Evolutionary conservation across 2,113 vertebrate genomes (phyloP).

Genomic region (Sceloporus undulatus): DNA sequence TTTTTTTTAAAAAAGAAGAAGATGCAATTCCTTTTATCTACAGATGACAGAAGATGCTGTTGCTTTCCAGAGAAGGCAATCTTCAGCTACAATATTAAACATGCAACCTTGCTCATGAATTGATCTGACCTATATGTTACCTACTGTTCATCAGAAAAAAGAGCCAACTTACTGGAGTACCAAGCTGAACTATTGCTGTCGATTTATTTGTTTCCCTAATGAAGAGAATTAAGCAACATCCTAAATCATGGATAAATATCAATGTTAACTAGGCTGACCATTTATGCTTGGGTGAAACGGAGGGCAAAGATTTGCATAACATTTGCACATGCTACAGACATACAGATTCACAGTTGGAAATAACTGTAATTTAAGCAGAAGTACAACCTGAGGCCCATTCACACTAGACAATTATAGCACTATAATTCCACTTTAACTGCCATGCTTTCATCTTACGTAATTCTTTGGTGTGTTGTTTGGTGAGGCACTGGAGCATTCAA

Average conservation of each 20-base stretch:
- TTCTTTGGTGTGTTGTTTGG: too few relatives aligned
- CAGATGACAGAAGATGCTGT: background rate
- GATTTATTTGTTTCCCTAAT: background rate
- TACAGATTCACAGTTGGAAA: too few relatives aligned
- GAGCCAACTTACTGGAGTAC: background rate
- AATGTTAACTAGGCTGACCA: background rate
- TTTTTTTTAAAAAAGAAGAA: background rate
- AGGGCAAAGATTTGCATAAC: background rate
- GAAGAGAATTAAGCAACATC: too few relatives aligned
- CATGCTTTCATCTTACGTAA: too few relatives aligned
- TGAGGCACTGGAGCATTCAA: too few relatives aligned
- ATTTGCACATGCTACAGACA: background rate
- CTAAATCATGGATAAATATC: background rate
- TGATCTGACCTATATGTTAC: constrained; percentile 3
- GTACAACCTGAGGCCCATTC: too few relatives aligned
- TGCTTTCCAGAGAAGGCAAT: background rate
- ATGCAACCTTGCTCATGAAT: background rate
- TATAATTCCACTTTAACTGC: too few relatives aligned
- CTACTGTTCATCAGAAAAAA: background rate
- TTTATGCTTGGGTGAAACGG: background rate
- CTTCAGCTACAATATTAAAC: background rate
- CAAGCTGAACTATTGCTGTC: background rate
- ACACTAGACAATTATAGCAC: too few relatives aligned
- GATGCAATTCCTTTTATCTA: background rate
- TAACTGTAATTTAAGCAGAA: too few relatives aligned